phyloP scores from a whole-genome alignment of 2,113 vertebrate species.

The Limnothrissa miodon region DNA sequence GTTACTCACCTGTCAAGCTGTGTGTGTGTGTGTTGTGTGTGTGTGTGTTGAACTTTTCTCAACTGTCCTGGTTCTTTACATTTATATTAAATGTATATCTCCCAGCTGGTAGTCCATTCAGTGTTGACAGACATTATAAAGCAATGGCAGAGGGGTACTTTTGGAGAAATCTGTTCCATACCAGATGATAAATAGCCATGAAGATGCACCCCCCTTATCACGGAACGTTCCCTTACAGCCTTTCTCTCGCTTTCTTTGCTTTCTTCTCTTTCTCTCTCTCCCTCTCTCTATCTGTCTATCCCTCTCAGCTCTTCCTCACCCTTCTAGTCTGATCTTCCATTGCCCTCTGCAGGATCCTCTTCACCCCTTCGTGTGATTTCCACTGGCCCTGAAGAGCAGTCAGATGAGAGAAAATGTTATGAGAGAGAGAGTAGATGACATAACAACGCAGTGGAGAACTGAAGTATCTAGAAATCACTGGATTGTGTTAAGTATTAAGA shows the following conservation, averaged over 20 bases:
- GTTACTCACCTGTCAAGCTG: not conserved
- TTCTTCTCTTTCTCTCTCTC: too few relatives aligned
- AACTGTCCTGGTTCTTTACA: not conserved
- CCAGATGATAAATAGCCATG: not conserved
- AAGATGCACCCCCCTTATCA: not conserved
- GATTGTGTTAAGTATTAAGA: not conserved
- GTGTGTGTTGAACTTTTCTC: not conserved
- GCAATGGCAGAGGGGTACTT: not conserved
- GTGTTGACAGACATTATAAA: not conserved
- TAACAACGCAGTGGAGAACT: not conserved
- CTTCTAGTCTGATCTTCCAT: not conserved
- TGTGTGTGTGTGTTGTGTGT: not conserved
- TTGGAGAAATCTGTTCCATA: not conserved
- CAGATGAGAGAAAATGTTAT: not conserved
- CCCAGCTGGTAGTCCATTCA: not conserved
- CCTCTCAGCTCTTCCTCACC: not conserved
- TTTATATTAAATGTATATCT: not conserved
- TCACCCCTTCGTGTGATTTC: not conserved
- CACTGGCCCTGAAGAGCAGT: not conserved
- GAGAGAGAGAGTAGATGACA: not conserved
- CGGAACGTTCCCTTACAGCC: not conserved
- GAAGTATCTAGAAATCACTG: not conserved
- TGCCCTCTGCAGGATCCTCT: too few relatives aligned
- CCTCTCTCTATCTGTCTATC: not conserved
- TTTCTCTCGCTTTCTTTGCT: not conserved